Conservation (phyloP, 1,140 invertebrate species). For the Drosophila repletoides region DNA sequence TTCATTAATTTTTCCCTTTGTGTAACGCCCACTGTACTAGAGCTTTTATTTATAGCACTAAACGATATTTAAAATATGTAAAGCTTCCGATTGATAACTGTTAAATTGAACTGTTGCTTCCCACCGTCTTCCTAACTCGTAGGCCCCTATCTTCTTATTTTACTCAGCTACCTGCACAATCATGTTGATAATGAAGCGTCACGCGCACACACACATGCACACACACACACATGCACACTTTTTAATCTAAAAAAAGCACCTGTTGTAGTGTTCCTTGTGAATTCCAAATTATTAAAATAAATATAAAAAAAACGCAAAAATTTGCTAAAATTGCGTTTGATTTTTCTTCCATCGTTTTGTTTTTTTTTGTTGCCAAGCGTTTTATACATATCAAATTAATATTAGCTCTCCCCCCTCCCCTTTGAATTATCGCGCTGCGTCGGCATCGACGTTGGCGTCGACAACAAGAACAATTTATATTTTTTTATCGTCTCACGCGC, state of each 20-base stretch:
- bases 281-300: too few species aligned
- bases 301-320: slow-evolving; percentile 19
- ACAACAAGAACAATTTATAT: slow-evolving; percentile 7
- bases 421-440: slow-evolving; percentile 17
- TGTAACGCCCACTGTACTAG: too few species aligned
- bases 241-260: slow-evolving; percentile 32
- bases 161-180: slow-evolving; percentile 2
- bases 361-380: slow-evolving; percentile 23
- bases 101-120: slow-evolving; percentile 4
- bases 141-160: not conserved
- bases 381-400: slow-evolving; percentile 17
- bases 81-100: not conserved
- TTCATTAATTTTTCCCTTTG: too few species aligned
- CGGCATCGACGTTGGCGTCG: not conserved
- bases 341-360: slow-evolving; percentile 7
- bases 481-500: slow-evolving; percentile 38
- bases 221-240: slow-evolving; percentile 5
- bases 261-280: slow-evolving; percentile 15
- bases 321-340: slow-evolving; percentile 3
- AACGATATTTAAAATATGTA: too few species aligned
- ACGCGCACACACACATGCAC: slow-evolving; percentile 12
- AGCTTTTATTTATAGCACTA: too few species aligned
- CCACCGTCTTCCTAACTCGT: too few species aligned
- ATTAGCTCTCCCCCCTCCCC: too few species aligned
- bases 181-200: slow-evolving; percentile 36